These are phyloP conservation scores for Sceloporus undulatus DNA, from an alignment of 2,113 vertebrate species.

Conservation along the genomic window DNA sequence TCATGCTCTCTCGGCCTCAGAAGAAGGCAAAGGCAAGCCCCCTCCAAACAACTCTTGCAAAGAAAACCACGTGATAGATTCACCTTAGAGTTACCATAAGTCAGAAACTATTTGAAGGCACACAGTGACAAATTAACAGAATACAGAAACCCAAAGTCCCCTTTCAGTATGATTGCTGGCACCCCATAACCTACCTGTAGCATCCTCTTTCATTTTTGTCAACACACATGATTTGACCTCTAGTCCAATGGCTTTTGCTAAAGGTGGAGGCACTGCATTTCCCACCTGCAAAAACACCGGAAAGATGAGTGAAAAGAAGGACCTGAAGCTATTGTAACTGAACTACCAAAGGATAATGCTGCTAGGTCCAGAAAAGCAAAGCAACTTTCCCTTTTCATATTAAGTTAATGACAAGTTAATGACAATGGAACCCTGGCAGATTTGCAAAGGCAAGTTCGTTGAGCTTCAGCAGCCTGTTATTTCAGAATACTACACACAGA, in stretches of 20 bases:
- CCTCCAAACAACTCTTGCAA: too few relatives aligned
- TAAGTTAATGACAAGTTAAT: not conserved
- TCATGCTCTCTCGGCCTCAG: too few relatives aligned
- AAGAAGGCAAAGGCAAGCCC: too few relatives aligned
- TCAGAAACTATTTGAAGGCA: too few relatives aligned
- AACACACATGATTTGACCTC: slow-evolving; percentile 87
- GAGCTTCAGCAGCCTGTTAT: not conserved
- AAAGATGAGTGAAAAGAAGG: not conserved
- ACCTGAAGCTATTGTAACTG: too few relatives aligned
- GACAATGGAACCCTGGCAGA: not conserved
- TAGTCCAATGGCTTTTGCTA: slow-evolving; percentile 92
- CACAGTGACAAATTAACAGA: not conserved
- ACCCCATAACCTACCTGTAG: slow-evolving; percentile 73
- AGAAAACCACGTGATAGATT: too few relatives aligned
- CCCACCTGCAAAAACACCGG: slow-evolving; percentile 81
- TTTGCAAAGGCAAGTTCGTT: not conserved
- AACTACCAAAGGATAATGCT: not conserved
- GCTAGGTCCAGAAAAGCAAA: not conserved
- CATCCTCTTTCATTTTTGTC: slow-evolving; percentile 81
- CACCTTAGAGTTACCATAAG: too few relatives aligned
- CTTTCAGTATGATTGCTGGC: not conserved
- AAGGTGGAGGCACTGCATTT: slow-evolving; percentile 93
- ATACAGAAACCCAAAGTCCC: not conserved
- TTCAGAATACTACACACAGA: not conserved
- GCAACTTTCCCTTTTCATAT: not conserved